phyloP scores from a whole-genome alignment of 2,113 vertebrate species.

The Turnix velox region DNA sequence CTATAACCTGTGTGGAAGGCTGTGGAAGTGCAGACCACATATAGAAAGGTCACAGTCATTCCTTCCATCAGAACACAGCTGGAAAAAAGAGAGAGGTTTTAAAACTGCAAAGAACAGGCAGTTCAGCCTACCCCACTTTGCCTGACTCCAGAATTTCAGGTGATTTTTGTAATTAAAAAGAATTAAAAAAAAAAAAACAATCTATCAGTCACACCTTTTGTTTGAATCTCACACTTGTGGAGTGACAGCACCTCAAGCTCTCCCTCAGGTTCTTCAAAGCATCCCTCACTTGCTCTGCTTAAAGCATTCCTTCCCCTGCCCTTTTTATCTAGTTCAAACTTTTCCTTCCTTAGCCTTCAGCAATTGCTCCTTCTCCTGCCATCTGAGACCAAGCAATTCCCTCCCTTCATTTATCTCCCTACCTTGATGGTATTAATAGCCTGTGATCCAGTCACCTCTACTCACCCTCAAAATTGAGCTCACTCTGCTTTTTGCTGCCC shows the following conservation, averaged over 20 bases:
- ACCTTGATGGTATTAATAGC: constrained; percentile 61
- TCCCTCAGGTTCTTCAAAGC: background rate
- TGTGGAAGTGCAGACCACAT: background rate
- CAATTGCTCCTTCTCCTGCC: background rate
- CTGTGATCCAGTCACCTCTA: constrained; percentile 51
- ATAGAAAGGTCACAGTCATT: background rate
- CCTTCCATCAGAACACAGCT: background rate
- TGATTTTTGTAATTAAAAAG: background rate
- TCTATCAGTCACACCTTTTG: background rate
- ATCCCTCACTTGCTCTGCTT: background rate
- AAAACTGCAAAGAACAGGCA: background rate
- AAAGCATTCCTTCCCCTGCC: background rate
- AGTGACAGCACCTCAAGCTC: background rate
- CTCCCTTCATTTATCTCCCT: constrained; percentile 61
- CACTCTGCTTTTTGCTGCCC: constrained; percentile 54
- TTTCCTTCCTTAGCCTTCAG: constrained; percentile 51
- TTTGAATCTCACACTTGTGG: background rate
- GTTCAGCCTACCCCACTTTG: background rate
- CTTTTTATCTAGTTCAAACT: constrained; percentile 59
- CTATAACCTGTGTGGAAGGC: background rate
- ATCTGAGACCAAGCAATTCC: constrained; percentile 61
- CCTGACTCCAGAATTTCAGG: background rate
- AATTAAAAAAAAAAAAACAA: no score
- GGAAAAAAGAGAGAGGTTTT: background rate
- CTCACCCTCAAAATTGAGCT: constrained; percentile 58